Percentiles rank a stretch among this genome's conserved stretches.
phyloP scores from a whole-genome alignment of 2,888 invertebrate species.

The Plagiodera versicolora region DNA sequence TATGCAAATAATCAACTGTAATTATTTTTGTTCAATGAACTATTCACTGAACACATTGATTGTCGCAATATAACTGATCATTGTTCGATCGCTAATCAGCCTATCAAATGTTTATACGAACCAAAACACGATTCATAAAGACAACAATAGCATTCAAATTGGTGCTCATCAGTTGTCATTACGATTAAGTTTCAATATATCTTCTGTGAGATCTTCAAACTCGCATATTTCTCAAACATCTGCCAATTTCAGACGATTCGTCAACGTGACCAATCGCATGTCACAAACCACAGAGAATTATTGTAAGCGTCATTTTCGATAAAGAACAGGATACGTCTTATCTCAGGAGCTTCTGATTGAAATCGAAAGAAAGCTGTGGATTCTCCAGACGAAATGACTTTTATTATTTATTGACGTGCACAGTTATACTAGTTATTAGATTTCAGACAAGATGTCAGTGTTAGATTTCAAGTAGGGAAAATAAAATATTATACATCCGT shows the following conservation, averaged over 20 bases:
- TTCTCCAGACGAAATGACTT: too few species aligned
- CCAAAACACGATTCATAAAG: too few species aligned
- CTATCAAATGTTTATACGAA: too few species aligned
- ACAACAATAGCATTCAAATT: too few species aligned
- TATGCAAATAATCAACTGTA: too few species aligned
- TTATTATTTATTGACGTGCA: not conserved
- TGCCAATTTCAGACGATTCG: too few species aligned
- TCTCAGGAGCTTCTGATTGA: too few species aligned
- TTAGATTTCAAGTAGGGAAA: not conserved
- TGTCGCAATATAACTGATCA: not conserved
- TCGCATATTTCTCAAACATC: not conserved
- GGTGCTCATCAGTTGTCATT: not conserved
- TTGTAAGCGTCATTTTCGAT: too few species aligned
- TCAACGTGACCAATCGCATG: too few species aligned
- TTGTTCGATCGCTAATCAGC: not conserved
- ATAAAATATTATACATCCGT: not conserved
- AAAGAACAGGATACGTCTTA: too few species aligned
- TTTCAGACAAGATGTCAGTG: not conserved
- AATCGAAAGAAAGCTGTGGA: too few species aligned
- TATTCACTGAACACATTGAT: not conserved
- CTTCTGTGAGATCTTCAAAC: not conserved
- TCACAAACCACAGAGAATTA: too few species aligned
- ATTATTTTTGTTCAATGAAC: not conserved
- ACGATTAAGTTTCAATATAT: not conserved
- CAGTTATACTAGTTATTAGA: not conserved